Evolutionary conservation across 2,888 invertebrate genomes (phyloP).

Genomic region (Leucoptera coffeella): DNA sequence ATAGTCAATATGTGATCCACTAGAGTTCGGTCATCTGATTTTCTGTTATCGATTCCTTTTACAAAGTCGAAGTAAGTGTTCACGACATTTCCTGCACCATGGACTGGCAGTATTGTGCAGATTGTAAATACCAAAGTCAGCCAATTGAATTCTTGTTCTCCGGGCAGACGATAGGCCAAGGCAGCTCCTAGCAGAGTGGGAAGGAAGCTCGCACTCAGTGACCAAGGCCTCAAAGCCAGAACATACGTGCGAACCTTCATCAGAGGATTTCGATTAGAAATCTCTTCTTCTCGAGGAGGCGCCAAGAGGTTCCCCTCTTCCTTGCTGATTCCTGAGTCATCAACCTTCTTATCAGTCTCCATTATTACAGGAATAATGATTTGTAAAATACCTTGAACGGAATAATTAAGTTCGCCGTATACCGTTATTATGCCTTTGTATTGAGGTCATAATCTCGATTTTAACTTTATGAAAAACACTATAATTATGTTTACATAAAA

Average conservation of each 20-base stretch:
- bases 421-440: no score
- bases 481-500: no score
- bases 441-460: no score
- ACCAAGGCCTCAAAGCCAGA: constrained; percentile 88
- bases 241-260: constrained; percentile 89
- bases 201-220: constrained; percentile 83
- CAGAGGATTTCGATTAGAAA: constrained; percentile 39
- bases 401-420: no score
- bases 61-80: constrained; percentile 95
- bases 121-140: constrained; percentile 74
- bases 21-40: constrained; percentile 88
- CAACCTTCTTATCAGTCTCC: constrained; percentile 11
- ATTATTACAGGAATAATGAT: no score
- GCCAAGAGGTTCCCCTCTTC: constrained; percentile 39
- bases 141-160: constrained; percentile 70
- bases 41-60: constrained; percentile 88
- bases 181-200: constrained; percentile 88
- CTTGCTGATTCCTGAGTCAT: constrained; percentile 23
- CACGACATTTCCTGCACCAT: constrained; percentile 94
- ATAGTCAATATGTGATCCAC: constrained; percentile 81
- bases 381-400: no score
- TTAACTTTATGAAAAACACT: no score
- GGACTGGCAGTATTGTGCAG: constrained; percentile 84
- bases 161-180: constrained; percentile 77
- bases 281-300: constrained; percentile 26